Evolutionary conservation across 1,140 invertebrate species (phyloP).

Genomic region (Stenopsyche tienmushanensis): DNA sequence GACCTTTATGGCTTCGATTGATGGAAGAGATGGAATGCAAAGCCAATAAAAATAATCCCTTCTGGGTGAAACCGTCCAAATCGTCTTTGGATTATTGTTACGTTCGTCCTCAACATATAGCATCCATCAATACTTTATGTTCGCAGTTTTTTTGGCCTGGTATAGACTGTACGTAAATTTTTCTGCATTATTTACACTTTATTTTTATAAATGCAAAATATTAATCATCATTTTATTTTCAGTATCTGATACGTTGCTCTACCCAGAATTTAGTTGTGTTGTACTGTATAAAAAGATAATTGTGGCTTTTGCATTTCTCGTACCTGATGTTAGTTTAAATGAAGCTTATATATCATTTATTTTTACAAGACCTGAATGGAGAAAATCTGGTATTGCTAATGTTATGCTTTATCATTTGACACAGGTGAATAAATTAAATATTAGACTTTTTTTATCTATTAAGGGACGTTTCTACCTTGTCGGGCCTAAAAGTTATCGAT

Average conservation of each 20-base stretch:
- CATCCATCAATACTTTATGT: slow-evolving; percentile 80
- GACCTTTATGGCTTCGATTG: slow-evolving; percentile 70
- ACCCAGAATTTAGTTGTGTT: slow-evolving; percentile 90
- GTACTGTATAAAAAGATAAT: slow-evolving; percentile 82
- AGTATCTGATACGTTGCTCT: slow-evolving; percentile 87
- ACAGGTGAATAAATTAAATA: slow-evolving; percentile 57
- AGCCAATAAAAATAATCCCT: slow-evolving; percentile 60
- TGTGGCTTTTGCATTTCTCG: slow-evolving; percentile 85
- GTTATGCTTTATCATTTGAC: slow-evolving; percentile 94
- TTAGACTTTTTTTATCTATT: no score
- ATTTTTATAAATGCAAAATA: slow-evolving; percentile 7
- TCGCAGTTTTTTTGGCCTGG: slow-evolving; percentile 87
- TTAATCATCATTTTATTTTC: slow-evolving; percentile 47
- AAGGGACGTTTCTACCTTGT: no score
- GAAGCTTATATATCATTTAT: slow-evolving; percentile 90
- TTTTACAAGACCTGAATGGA: slow-evolving; percentile 84
- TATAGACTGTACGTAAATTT: slow-evolving; percentile 73
- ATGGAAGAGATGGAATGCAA: slow-evolving; percentile 67
- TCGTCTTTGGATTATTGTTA: slow-evolving; percentile 73
- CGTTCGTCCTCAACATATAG: slow-evolving; percentile 82
- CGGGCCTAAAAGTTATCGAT: no score
- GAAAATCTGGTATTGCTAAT: slow-evolving; percentile 74
- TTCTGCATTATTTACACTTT: not conserved
- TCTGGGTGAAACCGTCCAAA: slow-evolving; percentile 49
- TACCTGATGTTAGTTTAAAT: slow-evolving; percentile 78